These are phyloP conservation scores for Pantelozetes paolii DNA, from an alignment of 2,888 invertebrate species.

Conservation along the genomic window DNA sequence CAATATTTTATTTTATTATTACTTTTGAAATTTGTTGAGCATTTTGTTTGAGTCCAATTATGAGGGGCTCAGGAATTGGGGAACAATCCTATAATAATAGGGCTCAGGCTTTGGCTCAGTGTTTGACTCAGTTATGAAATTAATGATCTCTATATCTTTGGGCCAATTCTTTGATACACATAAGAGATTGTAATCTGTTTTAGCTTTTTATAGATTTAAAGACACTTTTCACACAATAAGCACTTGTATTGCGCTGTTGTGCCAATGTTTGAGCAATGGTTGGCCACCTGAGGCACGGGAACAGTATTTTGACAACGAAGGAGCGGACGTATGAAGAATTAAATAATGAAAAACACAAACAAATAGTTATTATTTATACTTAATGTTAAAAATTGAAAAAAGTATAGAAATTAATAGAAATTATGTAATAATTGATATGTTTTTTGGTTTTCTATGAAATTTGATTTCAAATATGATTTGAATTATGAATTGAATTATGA, in stretches of 20 bases:
- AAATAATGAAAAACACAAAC: constrained; percentile 30
- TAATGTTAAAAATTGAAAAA: not conserved
- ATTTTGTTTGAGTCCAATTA: constrained; percentile 19
- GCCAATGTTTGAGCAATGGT: not conserved
- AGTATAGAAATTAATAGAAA: constrained; percentile 18
- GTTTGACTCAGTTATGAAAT: constrained; percentile 7
- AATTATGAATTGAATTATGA: too few relatives aligned
- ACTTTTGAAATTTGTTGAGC: constrained; percentile 16
- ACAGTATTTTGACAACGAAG: constrained; percentile 26
- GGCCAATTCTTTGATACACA: constrained; percentile 13
- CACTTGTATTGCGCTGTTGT: not conserved
- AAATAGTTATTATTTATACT: not conserved
- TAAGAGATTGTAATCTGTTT: constrained; percentile 18
- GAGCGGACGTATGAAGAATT: constrained; percentile 26
- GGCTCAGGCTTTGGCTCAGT: not conserved
- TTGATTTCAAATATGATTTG: too few relatives aligned
- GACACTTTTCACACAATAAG: constrained; percentile 26
- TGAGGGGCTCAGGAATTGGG: constrained; percentile 19
- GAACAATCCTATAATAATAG: constrained; percentile 28
- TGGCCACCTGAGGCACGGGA: constrained; percentile 12
- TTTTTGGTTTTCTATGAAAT: not conserved
- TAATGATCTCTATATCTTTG: constrained; percentile 29
- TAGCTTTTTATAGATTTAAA: constrained; percentile 13
- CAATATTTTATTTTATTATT: constrained; percentile 22
- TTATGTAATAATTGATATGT: not conserved